A percentile compares a stretch with the other conserved stretches of the same genome.
Conservation (phyloP, 1,140 invertebrate genomes). For the Mya arenaria region DNA sequence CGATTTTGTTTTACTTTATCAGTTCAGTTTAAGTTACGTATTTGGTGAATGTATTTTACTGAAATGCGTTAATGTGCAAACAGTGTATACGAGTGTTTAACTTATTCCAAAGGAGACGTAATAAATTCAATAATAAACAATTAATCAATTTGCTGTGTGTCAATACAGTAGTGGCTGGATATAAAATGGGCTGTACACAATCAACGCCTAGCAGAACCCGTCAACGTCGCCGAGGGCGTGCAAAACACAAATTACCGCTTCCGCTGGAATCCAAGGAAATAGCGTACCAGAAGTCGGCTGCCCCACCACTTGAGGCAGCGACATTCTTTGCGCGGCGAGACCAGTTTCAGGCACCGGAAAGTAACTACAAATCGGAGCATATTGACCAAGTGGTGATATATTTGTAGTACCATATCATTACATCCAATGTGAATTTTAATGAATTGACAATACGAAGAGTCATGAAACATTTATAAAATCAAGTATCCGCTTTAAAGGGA, state of each 20-base stretch:
- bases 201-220: constrained; percentile 12
- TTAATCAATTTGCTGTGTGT: too few species aligned
- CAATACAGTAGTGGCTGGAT: too few species aligned
- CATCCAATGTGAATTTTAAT: background rate
- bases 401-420: too few species aligned
- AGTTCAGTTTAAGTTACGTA: too few species aligned
- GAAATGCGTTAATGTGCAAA: too few species aligned
- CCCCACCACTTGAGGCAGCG: background rate
- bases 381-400: constrained; percentile 32
- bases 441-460: background rate
- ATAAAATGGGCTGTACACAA: constrained; percentile 17
- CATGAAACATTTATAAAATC: background rate
- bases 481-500: background rate
- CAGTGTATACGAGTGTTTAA: too few species aligned
- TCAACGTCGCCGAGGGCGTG: background rate
- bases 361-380: constrained; percentile 22
- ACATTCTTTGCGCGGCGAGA: background rate
- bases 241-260: background rate
- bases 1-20: too few species aligned
- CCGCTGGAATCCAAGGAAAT: constrained; percentile 12
- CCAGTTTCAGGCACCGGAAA: background rate
- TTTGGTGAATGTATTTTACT: too few species aligned
- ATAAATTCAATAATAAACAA: too few species aligned
- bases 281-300: background rate
- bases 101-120: too few species aligned